A percentile compares a stretch with the other conserved stretches of the same genome.
phyloP scores from a whole-genome alignment of 1,140 invertebrate species.

The Atopsyche davidsoni region DNA sequence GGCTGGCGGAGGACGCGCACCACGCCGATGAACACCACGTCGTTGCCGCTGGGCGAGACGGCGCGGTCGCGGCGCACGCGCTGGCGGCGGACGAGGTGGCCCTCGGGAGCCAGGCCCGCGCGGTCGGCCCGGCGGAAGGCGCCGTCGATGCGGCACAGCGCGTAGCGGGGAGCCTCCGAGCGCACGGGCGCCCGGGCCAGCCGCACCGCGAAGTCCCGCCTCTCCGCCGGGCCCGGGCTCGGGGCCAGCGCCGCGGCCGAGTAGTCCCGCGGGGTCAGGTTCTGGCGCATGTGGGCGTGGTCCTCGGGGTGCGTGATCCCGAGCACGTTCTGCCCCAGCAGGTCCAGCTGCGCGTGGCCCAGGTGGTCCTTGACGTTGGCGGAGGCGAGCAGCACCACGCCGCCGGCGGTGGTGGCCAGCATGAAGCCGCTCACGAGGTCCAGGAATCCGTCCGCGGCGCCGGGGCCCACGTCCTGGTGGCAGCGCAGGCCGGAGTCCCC shows the following conservation, averaged over 20 bases:
- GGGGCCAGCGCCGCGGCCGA: constrained; percentile 33
- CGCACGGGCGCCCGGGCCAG: constrained; percentile 60
- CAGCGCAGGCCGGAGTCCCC: constrained; percentile 46
- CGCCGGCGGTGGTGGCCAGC: constrained; percentile 71
- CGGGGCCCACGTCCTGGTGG: constrained; percentile 41
- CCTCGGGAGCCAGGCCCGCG: constrained; percentile 46
- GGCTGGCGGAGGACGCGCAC: constrained; percentile 61
- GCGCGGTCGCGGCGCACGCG: constrained; percentile 47
- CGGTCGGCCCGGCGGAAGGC: constrained; percentile 49
- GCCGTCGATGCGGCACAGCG: constrained; percentile 59
- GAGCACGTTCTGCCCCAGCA: constrained; percentile 80
- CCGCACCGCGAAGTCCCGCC: constrained; percentile 50
- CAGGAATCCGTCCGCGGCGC: constrained; percentile 47
- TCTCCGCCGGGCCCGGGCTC: constrained; percentile 33
- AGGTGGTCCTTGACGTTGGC: constrained; percentile 77
- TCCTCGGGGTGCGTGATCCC: constrained; percentile 77
- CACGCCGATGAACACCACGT: constrained; percentile 62
- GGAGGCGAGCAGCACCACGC: constrained; percentile 82
- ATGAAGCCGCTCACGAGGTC: constrained; percentile 66
- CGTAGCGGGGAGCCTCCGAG: constrained; percentile 67
- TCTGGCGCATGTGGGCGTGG: constrained; percentile 64
- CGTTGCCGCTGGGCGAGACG: constrained; percentile 51
- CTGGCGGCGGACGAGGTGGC: constrained; percentile 47
- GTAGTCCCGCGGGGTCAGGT: constrained; percentile 53
- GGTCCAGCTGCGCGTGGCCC: constrained; percentile 77